These are phyloP conservation scores for Drosophila parabipectinata DNA, from an alignment of 1,140 invertebrate genomes.

Conservation along the genomic window DNA sequence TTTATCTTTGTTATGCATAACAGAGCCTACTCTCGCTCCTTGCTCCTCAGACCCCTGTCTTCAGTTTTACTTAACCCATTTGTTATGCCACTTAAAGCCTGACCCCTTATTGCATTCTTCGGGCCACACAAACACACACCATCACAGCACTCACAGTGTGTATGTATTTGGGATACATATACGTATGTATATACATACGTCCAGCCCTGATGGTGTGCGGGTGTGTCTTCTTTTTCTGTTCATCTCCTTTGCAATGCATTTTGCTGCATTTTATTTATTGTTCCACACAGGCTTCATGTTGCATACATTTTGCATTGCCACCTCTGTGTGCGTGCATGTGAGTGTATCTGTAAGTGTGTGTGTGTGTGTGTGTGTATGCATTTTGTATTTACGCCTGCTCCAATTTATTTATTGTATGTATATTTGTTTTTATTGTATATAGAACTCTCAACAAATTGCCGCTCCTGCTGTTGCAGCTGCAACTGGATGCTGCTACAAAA, in stretches of 20 bases:
- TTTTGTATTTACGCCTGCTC: constrained; percentile 79
- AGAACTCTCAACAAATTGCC: constrained; percentile 79
- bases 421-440: constrained; percentile 80
- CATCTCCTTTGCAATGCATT: constrained; percentile 65
- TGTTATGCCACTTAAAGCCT: constrained; percentile 59
- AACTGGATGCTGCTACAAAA: constrained; percentile 3
- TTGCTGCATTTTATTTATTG: constrained; percentile 71
- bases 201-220: constrained; percentile 27
- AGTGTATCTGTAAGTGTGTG: constrained; percentile 27
- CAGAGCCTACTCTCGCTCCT: neutral
- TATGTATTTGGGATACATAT: constrained; percentile 6
- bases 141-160: too few species aligned
- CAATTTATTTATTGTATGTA: constrained; percentile 82
- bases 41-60: constrained; percentile 2
- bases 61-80: constrained; percentile 51
- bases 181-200: constrained; percentile 3
- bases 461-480: constrained; percentile 51
- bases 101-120: constrained; percentile 54
- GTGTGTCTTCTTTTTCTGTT: constrained; percentile 40
- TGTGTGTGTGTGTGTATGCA: constrained; percentile 30
- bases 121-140: constrained; percentile 9
- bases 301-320: constrained; percentile 58
- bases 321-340: constrained; percentile 16
- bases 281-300: constrained; percentile 57
- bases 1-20: constrained; percentile 62